These are phyloP conservation scores for Enteromius mattozi DNA, from an alignment of 2,797 vertebrate genomes.

Conservation along the genomic window DNA sequence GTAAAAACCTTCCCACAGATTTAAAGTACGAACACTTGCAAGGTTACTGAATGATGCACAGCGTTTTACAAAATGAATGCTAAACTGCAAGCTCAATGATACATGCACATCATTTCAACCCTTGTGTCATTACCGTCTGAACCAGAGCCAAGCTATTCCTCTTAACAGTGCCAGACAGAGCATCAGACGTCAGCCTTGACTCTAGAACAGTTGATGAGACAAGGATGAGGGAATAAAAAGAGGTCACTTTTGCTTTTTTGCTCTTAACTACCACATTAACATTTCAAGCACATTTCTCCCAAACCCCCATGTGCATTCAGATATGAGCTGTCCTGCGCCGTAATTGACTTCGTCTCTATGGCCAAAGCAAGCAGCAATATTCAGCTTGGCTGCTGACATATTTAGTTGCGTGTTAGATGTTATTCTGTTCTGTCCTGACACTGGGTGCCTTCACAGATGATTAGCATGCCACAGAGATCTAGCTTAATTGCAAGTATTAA, in stretches of 20 bases:
- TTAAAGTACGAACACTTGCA: not conserved
- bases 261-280: constrained; percentile 51
- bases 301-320: constrained; percentile 30
- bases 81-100: constrained; percentile 38
- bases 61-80: not conserved
- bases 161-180: constrained; percentile 41
- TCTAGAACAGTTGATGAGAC: constrained; percentile 33
- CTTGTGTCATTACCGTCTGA: constrained; percentile 49
- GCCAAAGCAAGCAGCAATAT: constrained; percentile 6
- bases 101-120: constrained; percentile 48
- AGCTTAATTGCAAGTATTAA: constrained; percentile 48
- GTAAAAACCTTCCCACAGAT: not conserved
- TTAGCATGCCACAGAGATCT: constrained; percentile 41
- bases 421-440: constrained; percentile 5
- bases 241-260: constrained; percentile 38
- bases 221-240: constrained; percentile 32
- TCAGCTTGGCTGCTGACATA: not conserved
- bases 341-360: constrained; percentile 35
- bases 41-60: not conserved
- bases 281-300: constrained; percentile 50
- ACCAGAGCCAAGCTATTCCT: constrained; percentile 40
- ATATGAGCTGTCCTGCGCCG: constrained; percentile 39
- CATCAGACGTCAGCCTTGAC: not conserved
- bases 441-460: constrained; percentile 18
- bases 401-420: constrained; percentile 3